Conservation (phyloP, 2,888 invertebrate genomes). For the Synanthedon andrenaeformis region DNA sequence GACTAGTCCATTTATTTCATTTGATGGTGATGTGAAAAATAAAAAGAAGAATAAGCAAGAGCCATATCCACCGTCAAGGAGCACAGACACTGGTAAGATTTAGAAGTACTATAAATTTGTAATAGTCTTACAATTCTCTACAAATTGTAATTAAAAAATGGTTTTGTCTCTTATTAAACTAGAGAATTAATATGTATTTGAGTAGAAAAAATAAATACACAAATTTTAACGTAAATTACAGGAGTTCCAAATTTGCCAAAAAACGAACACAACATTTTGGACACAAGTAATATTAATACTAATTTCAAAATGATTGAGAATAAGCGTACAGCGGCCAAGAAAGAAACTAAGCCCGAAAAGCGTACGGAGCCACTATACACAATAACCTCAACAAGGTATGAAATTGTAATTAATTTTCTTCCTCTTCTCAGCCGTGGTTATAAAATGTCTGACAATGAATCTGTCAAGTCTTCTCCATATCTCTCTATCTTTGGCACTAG, state of each 20-base stretch:
- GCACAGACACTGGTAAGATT: slow-evolving; percentile 26
- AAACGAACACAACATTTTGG: slow-evolving; percentile 20
- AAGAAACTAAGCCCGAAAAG: slow-evolving; percentile 38
- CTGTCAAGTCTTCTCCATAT: too few relatives aligned
- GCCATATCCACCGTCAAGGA: slow-evolving; percentile 25
- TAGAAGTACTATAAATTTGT: slow-evolving; percentile 16
- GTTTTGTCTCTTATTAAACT: too few relatives aligned
- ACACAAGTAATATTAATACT: slow-evolving; percentile 19
- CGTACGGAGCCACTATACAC: slow-evolving; percentile 44
- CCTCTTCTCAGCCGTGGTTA: too few relatives aligned
- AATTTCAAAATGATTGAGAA: slow-evolving; percentile 48
- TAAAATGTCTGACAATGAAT: too few relatives aligned
- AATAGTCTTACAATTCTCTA: not conserved
- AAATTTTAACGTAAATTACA: too few relatives aligned
- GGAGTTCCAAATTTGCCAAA: too few relatives aligned
- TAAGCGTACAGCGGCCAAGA: slow-evolving; percentile 36
- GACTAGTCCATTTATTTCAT: slow-evolving; percentile 25
- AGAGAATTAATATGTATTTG: too few relatives aligned
- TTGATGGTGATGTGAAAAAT: slow-evolving; percentile 28
- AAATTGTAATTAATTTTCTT: not conserved
- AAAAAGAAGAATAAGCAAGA: slow-evolving; percentile 26
- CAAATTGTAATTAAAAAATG: too few relatives aligned
- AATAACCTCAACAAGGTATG: slow-evolving; percentile 47
- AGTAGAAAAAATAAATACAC: too few relatives aligned
- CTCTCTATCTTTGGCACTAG: too few relatives aligned